A percentile compares a stretch with the other conserved stretches of the same genome.
Evolutionary conservation across 1,140 invertebrate species (phyloP).

Genomic region (Neodiprion virginianus): DNA sequence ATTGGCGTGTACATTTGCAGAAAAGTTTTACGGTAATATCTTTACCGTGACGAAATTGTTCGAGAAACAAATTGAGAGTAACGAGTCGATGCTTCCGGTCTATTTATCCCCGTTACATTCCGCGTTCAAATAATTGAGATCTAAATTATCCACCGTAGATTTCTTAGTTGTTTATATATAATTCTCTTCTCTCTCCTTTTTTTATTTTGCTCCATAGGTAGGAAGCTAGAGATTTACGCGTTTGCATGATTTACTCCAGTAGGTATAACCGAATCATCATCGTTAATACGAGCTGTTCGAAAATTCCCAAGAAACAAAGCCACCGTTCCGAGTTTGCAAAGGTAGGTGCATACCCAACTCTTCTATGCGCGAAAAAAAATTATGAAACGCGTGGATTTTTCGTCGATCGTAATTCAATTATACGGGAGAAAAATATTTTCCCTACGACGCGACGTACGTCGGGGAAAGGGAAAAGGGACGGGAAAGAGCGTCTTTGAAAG

Average conservation of each 20-base stretch:
- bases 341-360: too few species aligned
- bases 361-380: too few species aligned
- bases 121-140: neutral
- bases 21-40: neutral
- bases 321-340: too few species aligned
- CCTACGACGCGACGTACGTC: neutral
- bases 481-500: neutral
- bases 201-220: neutral
- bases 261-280: neutral
- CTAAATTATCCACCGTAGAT: neutral
- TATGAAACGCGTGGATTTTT: too few species aligned
- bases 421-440: too few species aligned
- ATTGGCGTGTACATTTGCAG: neutral
- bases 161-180: neutral
- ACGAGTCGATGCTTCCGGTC: neutral
- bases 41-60: neutral
- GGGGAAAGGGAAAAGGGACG: neutral
- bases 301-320: too few species aligned
- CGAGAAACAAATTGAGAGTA: neutral
- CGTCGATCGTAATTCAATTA: too few species aligned
- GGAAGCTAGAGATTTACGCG: neutral
- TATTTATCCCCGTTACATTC: too few species aligned
- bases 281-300: too few species aligned
- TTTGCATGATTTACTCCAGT: neutral
- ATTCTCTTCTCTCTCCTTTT: neutral